A percentile compares a stretch with the other conserved stretches of the same genome.
These are phyloP conservation scores for Smithornis capensis DNA, from an alignment of 2,113 vertebrate species.

Conservation along the genomic window DNA sequence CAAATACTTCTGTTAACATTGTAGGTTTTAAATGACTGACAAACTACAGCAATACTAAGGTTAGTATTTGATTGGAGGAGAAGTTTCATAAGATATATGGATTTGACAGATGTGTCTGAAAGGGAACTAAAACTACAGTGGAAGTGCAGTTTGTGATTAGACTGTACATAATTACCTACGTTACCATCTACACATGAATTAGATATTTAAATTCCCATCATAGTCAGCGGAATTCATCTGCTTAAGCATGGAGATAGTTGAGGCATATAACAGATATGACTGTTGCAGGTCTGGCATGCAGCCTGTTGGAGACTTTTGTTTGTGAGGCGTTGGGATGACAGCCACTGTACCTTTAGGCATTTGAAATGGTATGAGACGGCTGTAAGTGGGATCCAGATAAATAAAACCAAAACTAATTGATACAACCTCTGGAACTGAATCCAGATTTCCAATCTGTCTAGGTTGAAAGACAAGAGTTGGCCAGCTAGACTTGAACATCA, in stretches of 20 bases:
- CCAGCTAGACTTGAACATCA: neutral
- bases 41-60: neutral
- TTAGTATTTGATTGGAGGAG: neutral
- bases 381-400: neutral
- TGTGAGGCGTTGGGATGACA: neutral
- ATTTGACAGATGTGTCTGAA: neutral
- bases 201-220: neutral
- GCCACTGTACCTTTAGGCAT: neutral
- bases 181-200: neutral
- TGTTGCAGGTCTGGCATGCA: neutral
- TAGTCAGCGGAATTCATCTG: neutral
- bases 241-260: neutral
- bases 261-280: neutral
- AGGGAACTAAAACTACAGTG: neutral
- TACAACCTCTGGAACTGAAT: neutral
- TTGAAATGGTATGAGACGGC: neutral
- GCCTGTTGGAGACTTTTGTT: neutral
- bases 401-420: neutral
- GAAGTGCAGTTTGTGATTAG: neutral
- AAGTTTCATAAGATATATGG: neutral
- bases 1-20: neutral
- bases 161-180: neutral
- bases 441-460: neutral
- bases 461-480: neutral
- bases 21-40: neutral